Evolutionary conservation across 1,140 invertebrate genomes (phyloP), one percentile per base, ranked within the genome.

Genomic region (Psilanteris sp.): DNA sequence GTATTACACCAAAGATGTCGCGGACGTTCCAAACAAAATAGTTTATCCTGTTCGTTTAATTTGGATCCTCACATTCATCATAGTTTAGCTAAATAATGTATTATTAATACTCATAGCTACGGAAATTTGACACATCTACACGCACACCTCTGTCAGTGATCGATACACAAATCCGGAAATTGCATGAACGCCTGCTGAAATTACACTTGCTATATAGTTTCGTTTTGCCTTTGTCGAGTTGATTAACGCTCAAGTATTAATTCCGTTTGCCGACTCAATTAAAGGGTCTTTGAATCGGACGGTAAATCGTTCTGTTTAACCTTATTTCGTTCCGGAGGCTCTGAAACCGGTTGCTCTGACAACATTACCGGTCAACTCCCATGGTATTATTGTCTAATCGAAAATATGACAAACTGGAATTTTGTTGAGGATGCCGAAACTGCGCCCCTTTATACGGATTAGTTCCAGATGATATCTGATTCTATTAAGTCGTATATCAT

Each of bases 211-310:
- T 27, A 11, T 36, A 43, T 29, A 54, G 59, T 64, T 64, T 64
- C 39, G 24, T 66, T 39, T 50, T 39, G 16, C 41, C 50, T 67
- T 67, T 67, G 50, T 57, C n/a, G 41, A 11, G 1, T 67, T 57
- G 50, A 57, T 68, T 50, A 68, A 68, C 43, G 27, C 27, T 13
- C 10, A 8, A 29, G 27, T 59, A 59, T 59, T 70, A 70, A 70
- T 70, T n/a, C 15, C 29, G 52, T 59, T 70, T 70, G 54, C 50
- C 27, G 48, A 70, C 66, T 52, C 39, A 68, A 57, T 68, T 68
- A 68, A 57, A 48, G 24, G 43, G 26, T 11, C 32, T 41, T 55
- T 50, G 32, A 48, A 57, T 57, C 34, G 20, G 9, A 39, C 29
- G 14, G 18, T 34, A 20, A 36, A 57, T 68, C 13, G 50, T 46